phyloP scores from a whole-genome alignment of 1,140 invertebrate genomes.

The Mizuhopecten yessoensis region DNA sequence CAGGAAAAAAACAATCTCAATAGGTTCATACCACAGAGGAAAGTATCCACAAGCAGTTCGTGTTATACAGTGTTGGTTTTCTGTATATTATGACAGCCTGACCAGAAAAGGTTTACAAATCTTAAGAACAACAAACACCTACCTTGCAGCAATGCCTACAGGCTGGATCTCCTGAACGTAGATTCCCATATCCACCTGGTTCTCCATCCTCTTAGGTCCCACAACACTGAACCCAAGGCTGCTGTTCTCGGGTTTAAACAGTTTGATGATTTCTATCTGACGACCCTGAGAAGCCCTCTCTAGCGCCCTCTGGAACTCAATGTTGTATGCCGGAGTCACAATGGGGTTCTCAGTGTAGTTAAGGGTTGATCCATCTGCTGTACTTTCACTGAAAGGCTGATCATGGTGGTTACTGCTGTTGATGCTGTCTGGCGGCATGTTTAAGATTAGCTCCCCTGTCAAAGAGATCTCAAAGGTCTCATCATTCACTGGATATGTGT shows the following conservation, averaged over 20 bases:
- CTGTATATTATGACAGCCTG: too few relatives aligned
- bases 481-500: slow-evolving; percentile 69
- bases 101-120: not conserved
- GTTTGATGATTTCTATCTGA: slow-evolving; percentile 86
- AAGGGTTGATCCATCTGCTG: slow-evolving; percentile 33
- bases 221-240: slow-evolving; percentile 92
- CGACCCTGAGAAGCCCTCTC: slow-evolving; percentile 87
- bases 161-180: slow-evolving; percentile 91
- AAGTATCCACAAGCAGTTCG: too few relatives aligned
- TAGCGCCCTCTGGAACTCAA: slow-evolving; percentile 88
- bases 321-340: slow-evolving; percentile 69
- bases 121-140: too few relatives aligned
- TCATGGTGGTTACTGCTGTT: slow-evolving; percentile 48
- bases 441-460: slow-evolving; percentile 74
- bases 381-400: slow-evolving; percentile 64
- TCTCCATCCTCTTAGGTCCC: slow-evolving; percentile 87
- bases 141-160: slow-evolving; percentile 89
- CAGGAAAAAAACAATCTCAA: too few relatives aligned
- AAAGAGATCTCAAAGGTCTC: slow-evolving; percentile 76
- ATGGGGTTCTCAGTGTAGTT: slow-evolving; percentile 66
- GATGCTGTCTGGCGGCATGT: slow-evolving; percentile 61
- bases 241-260: slow-evolving; percentile 89
- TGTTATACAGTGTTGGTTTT: too few relatives aligned
- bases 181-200: slow-evolving; percentile 89
- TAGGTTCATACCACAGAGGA: too few relatives aligned